These are phyloP conservation scores for Sebastes iracundus DNA, from an alignment of 2,797 vertebrate species.

Conservation along the genomic window DNA sequence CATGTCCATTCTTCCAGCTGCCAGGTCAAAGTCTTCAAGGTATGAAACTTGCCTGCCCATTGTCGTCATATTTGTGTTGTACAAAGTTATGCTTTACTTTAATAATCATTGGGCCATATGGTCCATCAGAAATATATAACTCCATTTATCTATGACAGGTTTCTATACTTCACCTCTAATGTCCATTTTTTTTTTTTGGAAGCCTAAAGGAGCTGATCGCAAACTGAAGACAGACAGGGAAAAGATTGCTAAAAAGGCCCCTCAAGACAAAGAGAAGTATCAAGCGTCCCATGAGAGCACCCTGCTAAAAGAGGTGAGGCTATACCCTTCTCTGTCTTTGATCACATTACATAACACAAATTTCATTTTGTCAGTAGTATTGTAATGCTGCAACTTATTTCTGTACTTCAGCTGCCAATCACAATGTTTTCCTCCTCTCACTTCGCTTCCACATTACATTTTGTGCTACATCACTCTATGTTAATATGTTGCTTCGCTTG, in stretches of 20 bases:
- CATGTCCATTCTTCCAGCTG: conserved; percentile 95
- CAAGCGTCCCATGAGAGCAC: conserved; percentile 92
- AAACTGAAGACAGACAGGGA: conserved; percentile 97
- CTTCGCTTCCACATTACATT: not conserved
- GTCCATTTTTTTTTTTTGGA: not conserved
- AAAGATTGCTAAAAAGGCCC: conserved; percentile 92
- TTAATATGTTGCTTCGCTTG: conserved; percentile 42
- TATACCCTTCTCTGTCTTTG: accelerated
- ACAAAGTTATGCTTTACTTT: not conserved
- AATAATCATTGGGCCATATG: not conserved
- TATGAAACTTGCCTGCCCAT: conserved; percentile 48
- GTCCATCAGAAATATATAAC: not conserved
- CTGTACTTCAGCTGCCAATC: not conserved
- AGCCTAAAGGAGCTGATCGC: conserved; percentile 98
- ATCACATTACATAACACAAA: not conserved
- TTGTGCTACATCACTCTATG: not conserved
- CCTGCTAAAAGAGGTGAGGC: conserved; percentile 89
- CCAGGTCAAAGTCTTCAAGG: conserved; percentile 99
- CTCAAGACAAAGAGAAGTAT: conserved; percentile 93
- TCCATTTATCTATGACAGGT: not conserved
- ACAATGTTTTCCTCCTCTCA: not conserved
- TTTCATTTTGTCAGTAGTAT: not conserved
- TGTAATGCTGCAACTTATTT: not conserved
- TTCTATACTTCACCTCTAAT: not conserved
- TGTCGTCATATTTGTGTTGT: not conserved